A percentile compares a stretch with the other conserved stretches of the same genome.
phyloP scores from a whole-genome alignment of 2,113 vertebrate genomes.

The Corythornis cristatus region DNA sequence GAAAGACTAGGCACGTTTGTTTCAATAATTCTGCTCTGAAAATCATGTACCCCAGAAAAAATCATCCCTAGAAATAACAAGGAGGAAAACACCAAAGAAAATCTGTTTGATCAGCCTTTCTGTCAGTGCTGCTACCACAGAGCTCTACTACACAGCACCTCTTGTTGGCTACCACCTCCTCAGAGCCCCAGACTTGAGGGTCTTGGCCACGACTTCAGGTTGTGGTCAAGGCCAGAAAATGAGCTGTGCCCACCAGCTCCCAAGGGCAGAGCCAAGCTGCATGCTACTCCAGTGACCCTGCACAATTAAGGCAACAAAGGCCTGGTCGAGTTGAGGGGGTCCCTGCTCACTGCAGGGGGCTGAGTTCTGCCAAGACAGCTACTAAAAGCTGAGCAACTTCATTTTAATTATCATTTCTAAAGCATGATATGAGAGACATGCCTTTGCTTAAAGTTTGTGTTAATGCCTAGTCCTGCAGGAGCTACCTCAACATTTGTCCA shows the following conservation, averaged over 20 bases:
- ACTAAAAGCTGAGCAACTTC: background rate
- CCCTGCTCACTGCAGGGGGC: too few species aligned
- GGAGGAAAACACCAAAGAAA: background rate
- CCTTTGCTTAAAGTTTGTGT: background rate
- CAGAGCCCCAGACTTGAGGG: background rate
- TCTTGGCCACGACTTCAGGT: background rate
- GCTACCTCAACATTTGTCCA: background rate
- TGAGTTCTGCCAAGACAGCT: background rate
- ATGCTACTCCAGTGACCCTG: background rate
- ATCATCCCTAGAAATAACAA: background rate
- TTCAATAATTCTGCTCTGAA: background rate
- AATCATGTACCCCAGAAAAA: background rate
- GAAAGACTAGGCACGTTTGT: background rate
- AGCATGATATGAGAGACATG: accelerated
- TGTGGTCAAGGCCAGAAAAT: background rate
- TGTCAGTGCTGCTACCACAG: background rate
- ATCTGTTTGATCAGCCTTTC: background rate
- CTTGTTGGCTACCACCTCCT: background rate
- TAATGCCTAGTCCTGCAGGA: background rate
- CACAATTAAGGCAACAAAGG: background rate
- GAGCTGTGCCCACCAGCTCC: background rate
- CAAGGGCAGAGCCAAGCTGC: background rate
- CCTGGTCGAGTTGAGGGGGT: too few species aligned
- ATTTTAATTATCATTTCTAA: background rate
- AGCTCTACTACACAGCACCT: background rate